phyloP scores from a whole-genome alignment of 1,140 invertebrate species.

The Drosophila burlai region DNA sequence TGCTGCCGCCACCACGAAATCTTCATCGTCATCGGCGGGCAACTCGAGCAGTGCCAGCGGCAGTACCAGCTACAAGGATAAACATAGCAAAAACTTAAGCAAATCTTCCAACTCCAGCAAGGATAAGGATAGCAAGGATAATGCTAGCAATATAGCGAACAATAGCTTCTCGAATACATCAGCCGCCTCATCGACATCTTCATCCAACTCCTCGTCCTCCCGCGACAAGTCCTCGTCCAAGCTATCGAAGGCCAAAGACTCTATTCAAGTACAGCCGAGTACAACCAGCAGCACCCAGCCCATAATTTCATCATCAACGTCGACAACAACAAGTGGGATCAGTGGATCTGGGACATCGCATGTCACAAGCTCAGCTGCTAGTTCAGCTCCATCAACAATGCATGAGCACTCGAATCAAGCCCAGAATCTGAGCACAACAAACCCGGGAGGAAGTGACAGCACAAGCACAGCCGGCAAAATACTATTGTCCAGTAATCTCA shows the following conservation, averaged over 20 bases:
- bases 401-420: constrained; percentile 66
- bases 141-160: constrained; percentile 27
- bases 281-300: constrained; percentile 41
- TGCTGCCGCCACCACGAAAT: constrained; percentile 21
- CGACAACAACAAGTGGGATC: constrained; percentile 21
- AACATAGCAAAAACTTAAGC: constrained; percentile 76
- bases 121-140: constrained; percentile 78
- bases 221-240: constrained; percentile 79
- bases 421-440: constrained; percentile 67
- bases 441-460: constrained; percentile 11
- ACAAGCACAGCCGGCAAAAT: constrained; percentile 29
- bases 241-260: constrained; percentile 79
- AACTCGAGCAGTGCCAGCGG: constrained; percentile 35
- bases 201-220: constrained; percentile 71
- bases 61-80: constrained; percentile 74
- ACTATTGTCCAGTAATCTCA: constrained; percentile 48
- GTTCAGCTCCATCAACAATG: constrained; percentile 5
- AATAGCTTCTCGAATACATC: constrained; percentile 71
- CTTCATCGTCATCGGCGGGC: constrained; percentile 44
- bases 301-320: constrained; percentile 25
- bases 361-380: constrained; percentile 49
- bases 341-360: constrained; percentile 29
- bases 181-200: constrained; percentile 61
- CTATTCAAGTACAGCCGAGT: constrained; percentile 25
- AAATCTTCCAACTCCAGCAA: constrained; percentile 79